Percentiles rank a stretch among this genome's conserved stretches.
phyloP scores from a whole-genome alignment of 2,888 invertebrate genomes.

The Chironomus tentans region DNA sequence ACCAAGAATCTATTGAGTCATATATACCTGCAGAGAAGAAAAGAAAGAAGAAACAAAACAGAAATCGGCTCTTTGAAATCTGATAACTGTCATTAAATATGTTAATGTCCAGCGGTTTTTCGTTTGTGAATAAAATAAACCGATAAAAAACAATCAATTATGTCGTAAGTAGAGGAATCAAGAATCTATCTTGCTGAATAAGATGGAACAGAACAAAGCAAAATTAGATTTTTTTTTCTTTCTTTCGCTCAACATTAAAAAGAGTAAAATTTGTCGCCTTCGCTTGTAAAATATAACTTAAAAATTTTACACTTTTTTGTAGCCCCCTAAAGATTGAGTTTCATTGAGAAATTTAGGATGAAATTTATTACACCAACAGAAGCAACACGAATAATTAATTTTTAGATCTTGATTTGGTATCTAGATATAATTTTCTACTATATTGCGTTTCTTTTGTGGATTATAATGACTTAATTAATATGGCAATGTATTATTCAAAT shows the following conservation, averaged over 20 bases:
- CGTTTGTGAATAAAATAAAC: neutral
- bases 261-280: too few relatives aligned
- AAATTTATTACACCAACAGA: conserved; percentile 12
- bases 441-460: neutral
- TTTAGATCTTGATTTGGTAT: neutral
- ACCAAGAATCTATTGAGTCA: neutral
- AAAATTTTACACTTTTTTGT: neutral
- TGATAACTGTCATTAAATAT: conserved; percentile 21
- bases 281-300: neutral
- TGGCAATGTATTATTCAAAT: neutral
- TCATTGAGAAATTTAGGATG: neutral
- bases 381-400: conserved; percentile 5
- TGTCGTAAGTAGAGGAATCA: neutral
- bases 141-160: conserved; percentile 7
- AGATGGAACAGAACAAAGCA: too few relatives aligned
- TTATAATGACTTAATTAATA: conserved; percentile 5
- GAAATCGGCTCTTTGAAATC: neutral
- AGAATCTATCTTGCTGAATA: neutral
- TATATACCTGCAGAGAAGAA: neutral
- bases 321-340: neutral
- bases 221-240: too few relatives aligned
- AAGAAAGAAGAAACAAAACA: neutral
- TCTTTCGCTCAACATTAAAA: too few relatives aligned
- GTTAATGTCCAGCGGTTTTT: conserved; percentile 1
- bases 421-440: neutral